Percentiles rank a stretch among this genome's conserved stretches.
Evolutionary conservation across 2,797 vertebrate species (phyloP).

Genomic region (Acrocephalus scirpaceus): DNA sequence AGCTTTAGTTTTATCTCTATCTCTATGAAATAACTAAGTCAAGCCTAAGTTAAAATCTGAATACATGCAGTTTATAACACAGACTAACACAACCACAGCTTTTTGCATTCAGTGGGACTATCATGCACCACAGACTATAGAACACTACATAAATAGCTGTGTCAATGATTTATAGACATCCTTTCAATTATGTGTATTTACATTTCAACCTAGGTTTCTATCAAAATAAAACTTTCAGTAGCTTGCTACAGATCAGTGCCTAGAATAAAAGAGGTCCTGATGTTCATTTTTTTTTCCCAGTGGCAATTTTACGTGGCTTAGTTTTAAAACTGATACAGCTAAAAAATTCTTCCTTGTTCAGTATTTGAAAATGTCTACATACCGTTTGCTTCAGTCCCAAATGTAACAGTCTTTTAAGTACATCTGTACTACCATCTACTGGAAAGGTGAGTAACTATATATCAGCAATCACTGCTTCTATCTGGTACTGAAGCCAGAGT

Average conservation of each 20-base stretch:
- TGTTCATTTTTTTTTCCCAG: not conserved
- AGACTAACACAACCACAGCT: not conserved
- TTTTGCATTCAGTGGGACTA: not conserved
- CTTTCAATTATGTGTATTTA: conserved; percentile 4
- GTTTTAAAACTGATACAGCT: not conserved
- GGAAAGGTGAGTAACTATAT: conserved; percentile 76
- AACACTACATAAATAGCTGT: not conserved
- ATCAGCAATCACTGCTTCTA: conserved; percentile 29
- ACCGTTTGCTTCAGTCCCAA: conserved; percentile 32
- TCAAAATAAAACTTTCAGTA: conserved; percentile 18
- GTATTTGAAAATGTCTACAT: conserved; percentile 11
- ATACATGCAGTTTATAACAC: not conserved
- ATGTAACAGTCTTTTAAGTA: conserved; percentile 60
- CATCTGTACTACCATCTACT: conserved; percentile 81
- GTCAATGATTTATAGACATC: not conserved
- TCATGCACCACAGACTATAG: not conserved
- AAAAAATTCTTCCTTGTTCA: conserved; percentile 10
- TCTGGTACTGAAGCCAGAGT: not conserved
- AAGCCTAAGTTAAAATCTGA: not conserved
- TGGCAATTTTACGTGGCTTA: not conserved
- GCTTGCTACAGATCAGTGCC: not conserved
- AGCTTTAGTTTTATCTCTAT: not conserved
- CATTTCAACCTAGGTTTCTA: conserved; percentile 14
- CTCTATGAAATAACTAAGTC: not conserved
- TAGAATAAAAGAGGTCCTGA: not conserved